Base-by-base conservation (phyloP, 1,140 invertebrate species). In the Drosophila varians region DNA sequence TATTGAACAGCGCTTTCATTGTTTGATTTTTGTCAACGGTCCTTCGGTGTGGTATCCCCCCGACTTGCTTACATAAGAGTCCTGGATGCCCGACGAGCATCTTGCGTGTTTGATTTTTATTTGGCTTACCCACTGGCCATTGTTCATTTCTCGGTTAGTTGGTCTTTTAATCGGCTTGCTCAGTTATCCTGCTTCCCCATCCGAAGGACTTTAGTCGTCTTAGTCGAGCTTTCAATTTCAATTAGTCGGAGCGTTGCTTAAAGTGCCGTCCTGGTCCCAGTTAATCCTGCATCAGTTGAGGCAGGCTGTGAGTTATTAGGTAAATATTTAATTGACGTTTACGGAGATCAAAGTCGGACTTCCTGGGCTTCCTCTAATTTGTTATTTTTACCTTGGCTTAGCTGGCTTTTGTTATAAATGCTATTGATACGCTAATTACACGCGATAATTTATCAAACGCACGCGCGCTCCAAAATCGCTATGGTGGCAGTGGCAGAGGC, bases 1-100 rank as follows among this genome's bases (percentile, higher is more conserved):
- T 80, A 84, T 84, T 80, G 79, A 84, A 84, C 76, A 75, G 54
- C 76, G 54, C 61, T 69, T 76, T 76, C 51, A 69, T 84, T 84
- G 79, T 84, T 86, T 86, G 79, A 84, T 84, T 84, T 86, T 84
- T 86, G 80, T 84, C 79, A 84, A 86, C 68, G 75, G 72, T 68
- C 57, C 58, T 53, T 26, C 46, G 48, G 40, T 55, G 18, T 9
- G 14, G 31, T 46, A 49, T 23, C 19, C 47, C 19, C 47, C 23
- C 14, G 49, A 36, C 49, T 72, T 74, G 57, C 80, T 84, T 86
- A 84, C 75, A 84, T 86, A 84, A 84, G 79, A 73, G 80, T 51
- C 31, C 18, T 19, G 9, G 38, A 31, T 42, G 43, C 52, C n/a
- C 19, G 36, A n/a, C 18, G 36, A 49, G 56, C 56, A 78, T 78